Conservation (phyloP, 1,140 invertebrate species). For the Arctopsyche grandis region DNA sequence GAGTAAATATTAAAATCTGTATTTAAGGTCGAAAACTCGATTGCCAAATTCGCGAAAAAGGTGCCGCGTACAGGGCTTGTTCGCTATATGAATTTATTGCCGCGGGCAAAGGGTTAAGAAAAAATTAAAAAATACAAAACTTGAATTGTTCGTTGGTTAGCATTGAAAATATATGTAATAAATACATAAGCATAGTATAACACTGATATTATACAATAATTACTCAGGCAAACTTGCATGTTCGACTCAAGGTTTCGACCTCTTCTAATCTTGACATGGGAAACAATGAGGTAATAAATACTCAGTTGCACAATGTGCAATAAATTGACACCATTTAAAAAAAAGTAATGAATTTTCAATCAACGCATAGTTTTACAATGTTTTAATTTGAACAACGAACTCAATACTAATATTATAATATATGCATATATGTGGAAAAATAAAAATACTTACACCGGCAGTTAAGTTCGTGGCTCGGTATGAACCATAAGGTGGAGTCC, state of each 20-base stretch:
- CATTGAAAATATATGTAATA: too few relatives aligned
- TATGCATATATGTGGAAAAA: slow-evolving; percentile 8
- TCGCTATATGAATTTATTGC: too few relatives aligned
- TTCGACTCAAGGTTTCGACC: not conserved
- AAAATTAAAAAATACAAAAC: too few relatives aligned
- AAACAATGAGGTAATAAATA: slow-evolving; percentile 20
- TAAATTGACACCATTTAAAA: slow-evolving; percentile 16
- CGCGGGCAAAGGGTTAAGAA: too few relatives aligned
- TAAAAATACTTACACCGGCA: slow-evolving; percentile 75
- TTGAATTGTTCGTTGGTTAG: too few relatives aligned
- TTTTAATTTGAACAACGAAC: slow-evolving; percentile 31
- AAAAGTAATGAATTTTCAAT: not conserved
- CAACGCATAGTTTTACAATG: not conserved
- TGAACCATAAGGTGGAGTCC: slow-evolving; percentile 63
- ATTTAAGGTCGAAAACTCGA: too few relatives aligned
- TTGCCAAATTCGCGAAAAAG: too few relatives aligned
- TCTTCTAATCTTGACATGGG: not conserved
- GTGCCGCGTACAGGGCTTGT: too few relatives aligned
- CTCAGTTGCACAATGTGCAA: not conserved
- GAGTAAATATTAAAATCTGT: too few relatives aligned
- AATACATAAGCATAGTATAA: not conserved
- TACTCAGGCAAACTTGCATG: not conserved
- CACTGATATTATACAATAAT: not conserved
- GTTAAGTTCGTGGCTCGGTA: slow-evolving; percentile 71
- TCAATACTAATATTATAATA: not conserved